Evolutionary conservation across 2,113 vertebrate species (phyloP).

Genomic region (Cepphus grylle): DNA sequence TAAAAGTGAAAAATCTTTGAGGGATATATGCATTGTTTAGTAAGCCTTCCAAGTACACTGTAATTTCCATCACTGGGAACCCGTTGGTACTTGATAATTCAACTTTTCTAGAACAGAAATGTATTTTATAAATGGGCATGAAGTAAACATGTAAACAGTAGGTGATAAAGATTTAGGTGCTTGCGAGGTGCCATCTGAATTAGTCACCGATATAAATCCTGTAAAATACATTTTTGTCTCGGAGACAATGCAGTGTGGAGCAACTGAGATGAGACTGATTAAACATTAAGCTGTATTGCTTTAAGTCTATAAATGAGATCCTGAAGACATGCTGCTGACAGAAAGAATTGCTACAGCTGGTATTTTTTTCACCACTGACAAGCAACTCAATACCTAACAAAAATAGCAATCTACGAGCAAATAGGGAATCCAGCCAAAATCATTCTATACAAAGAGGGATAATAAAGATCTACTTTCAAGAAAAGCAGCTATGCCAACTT

Average conservation of each 20-base stretch:
- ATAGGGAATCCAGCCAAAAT: background rate
- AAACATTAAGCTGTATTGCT: background rate
- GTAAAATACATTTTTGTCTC: background rate
- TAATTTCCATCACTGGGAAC: background rate
- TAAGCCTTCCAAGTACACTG: background rate
- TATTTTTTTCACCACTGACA: background rate
- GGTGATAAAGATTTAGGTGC: background rate
- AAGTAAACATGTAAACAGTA: background rate
- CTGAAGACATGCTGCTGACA: background rate
- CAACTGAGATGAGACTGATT: background rate
- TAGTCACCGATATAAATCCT: background rate
- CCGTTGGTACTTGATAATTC: background rate
- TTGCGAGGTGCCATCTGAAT: background rate
- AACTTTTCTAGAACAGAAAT: background rate
- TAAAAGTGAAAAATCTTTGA: background rate
- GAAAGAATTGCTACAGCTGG: background rate
- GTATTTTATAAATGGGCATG: background rate
- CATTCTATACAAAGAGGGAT: background rate
- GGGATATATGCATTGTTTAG: background rate
- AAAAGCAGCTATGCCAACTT: background rate
- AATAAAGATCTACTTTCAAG: constrained; percentile 1
- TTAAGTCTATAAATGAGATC: background rate
- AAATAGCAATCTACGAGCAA: background rate
- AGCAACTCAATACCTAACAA: background rate
- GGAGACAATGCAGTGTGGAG: background rate